Conservation (phyloP, 2,113 vertebrate species). For the Nettapus auritus region DNA sequence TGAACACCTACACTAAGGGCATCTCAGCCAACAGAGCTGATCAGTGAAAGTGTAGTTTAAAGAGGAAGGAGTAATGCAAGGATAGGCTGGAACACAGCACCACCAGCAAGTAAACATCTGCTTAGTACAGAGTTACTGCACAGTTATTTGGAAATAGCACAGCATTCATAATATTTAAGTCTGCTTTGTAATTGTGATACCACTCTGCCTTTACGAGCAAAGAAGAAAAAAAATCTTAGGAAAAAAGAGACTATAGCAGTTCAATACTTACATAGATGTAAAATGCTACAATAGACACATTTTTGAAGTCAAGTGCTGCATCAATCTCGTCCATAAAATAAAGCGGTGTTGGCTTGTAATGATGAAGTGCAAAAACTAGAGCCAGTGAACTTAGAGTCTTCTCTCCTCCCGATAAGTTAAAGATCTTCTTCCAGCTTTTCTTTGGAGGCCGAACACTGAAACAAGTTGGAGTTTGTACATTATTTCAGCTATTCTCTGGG, state of each 20-base stretch:
- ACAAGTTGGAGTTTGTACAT: not conserved
- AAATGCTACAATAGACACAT: constrained; percentile 96
- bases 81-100: not conserved
- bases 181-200: not conserved
- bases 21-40: not conserved
- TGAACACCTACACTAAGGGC: fast-evolving
- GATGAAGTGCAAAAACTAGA: constrained; percentile 95
- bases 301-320: constrained; percentile 97
- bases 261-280: constrained; percentile 94
- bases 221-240: not conserved
- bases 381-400: constrained; percentile 97
- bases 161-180: not conserved
- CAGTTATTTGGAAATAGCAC: not conserved
- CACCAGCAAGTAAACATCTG: not conserved
- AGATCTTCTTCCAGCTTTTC: constrained; percentile 99
- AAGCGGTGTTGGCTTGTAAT: constrained; percentile 95
- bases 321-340: constrained; percentile 99
- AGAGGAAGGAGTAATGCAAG: not conserved
- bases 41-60: not conserved
- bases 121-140: not conserved
- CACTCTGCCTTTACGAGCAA: not conserved
- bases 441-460: constrained; percentile 94
- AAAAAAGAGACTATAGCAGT: fast-evolving
- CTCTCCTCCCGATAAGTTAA: constrained; percentile 96
- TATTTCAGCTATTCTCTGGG: not conserved